phyloP scores from a whole-genome alignment of 2,797 vertebrate species.

The Naso thynnoides region DNA sequence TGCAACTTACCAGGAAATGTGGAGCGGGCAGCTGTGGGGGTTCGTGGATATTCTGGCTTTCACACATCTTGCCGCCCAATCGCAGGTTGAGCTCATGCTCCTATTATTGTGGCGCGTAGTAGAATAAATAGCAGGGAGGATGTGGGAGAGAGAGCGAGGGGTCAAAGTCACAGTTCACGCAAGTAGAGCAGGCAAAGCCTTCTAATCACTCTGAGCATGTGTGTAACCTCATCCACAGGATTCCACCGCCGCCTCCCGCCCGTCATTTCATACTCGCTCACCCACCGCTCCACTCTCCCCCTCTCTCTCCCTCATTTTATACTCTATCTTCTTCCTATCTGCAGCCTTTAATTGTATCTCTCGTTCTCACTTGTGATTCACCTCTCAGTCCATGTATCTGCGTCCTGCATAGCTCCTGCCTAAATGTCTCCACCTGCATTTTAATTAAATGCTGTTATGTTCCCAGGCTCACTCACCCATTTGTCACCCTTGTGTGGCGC shows the following conservation, averaged over 20 bases:
- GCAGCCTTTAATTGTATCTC: constrained; percentile 8
- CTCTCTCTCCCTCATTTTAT: constrained; percentile 19
- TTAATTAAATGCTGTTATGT: constrained; percentile 29
- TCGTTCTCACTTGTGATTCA: constrained; percentile 8
- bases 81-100: constrained; percentile 68
- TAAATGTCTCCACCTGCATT: constrained; percentile 17
- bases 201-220: constrained; percentile 78
- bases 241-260: constrained; percentile 53
- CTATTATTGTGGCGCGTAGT: constrained; percentile 72
- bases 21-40: constrained; percentile 49
- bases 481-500: neutral
- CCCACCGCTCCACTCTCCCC: constrained; percentile 22
- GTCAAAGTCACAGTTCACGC: constrained; percentile 78
- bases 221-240: constrained; percentile 79
- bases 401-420: neutral
- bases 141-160: constrained; percentile 39
- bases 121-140: constrained; percentile 77
- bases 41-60: constrained; percentile 67
- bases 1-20: constrained; percentile 39
- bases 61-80: constrained; percentile 63
- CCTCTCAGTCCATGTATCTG: neutral
- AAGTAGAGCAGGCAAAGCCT: constrained; percentile 75
- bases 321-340: constrained; percentile 14
- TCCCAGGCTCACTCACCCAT: constrained; percentile 14
- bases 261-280: constrained; percentile 31